Base-by-base conservation (phyloP, 2,797 vertebrate genomes). In the Cyprinella venusta region DNA sequence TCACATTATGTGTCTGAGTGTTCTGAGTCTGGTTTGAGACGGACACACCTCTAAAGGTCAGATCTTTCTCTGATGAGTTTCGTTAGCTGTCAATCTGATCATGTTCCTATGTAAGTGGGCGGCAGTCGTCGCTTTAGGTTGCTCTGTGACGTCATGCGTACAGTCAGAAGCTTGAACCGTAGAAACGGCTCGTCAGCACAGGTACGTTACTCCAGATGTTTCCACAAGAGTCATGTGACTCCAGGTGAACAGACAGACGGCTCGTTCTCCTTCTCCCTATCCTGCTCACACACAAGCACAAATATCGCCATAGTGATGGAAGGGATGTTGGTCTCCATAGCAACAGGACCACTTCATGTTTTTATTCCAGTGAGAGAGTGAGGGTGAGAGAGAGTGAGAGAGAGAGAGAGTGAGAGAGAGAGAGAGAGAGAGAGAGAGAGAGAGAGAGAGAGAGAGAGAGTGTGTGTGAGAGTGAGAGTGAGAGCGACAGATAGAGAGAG, bases 311-410 rank as follows among this genome's bases (percentile, higher is more conserved):
- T 84, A 69, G 54, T 40, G 74, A 86, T 63, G 68, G 84, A 65
- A 80, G 79, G 69, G 45, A 84, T 88, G 64, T 50, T 79, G 79
- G 82, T 88, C 84, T 81, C 87, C 79, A 86, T 87, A 68, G 86
- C 79, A 87, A 87, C 86, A 81, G 33, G 36, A 69, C 52, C 54
- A 81, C 50, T 52, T 52, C 16, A 68, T 61, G 40, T 26, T 61
- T 61, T 61, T 45, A 45, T 45, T 45, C 10, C n/a, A 52, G 72
- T 7, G 45, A 45, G 38, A 38, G 38, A 10, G 40, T 10, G 9
- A 42, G 40, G 3, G 40, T 8, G 1, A 38, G 36, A 1, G 40
- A 40, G 71, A 40, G 40, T 9, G 40, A 9, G 40, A 40, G 40
- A 9, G 8, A 45, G 42, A 45, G 10, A 42, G 40, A 4, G 12